Conservation (phyloP, 1,140 invertebrate species). For the Subanguina moxae region DNA sequence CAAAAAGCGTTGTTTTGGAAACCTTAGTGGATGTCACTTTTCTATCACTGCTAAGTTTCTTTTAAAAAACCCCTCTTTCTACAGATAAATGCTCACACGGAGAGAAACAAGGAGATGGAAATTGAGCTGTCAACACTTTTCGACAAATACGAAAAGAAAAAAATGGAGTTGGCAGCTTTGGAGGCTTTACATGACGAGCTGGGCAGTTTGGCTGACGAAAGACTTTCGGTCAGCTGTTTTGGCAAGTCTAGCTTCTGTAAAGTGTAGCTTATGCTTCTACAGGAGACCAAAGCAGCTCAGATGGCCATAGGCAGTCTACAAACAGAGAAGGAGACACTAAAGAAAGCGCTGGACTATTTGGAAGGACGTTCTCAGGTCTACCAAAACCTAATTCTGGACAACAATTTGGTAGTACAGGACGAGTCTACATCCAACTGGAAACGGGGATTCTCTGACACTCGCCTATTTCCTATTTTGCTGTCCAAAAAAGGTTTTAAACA, state of each 20-base stretch:
- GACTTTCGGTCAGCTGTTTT: slow-evolving; percentile 39
- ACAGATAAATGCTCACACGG: slow-evolving; percentile 37
- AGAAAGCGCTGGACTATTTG: slow-evolving; percentile 50
- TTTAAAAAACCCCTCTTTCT: slow-evolving; percentile 7
- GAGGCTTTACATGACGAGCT: slow-evolving; percentile 30
- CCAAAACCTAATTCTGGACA: slow-evolving; percentile 50
- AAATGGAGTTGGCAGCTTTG: slow-evolving; percentile 10
- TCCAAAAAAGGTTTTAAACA: no score
- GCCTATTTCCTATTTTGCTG: not conserved
- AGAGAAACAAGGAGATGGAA: slow-evolving; percentile 40
- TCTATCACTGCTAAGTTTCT: slow-evolving; percentile 4
- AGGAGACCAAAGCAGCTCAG: slow-evolving; percentile 22
- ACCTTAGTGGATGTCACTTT: no score
- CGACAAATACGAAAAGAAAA: slow-evolving; percentile 19
- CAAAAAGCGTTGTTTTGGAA: no score
- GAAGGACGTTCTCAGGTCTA: slow-evolving; percentile 52
- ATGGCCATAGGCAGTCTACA: slow-evolving; percentile 19
- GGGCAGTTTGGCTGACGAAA: slow-evolving; percentile 33
- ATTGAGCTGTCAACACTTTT: slow-evolving; percentile 29
- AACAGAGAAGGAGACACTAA: slow-evolving; percentile 51
- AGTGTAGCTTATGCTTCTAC: not conserved
- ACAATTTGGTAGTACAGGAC: slow-evolving; percentile 45
- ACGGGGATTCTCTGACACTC: slow-evolving; percentile 46
- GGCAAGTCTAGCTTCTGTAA: slow-evolving; percentile 27
- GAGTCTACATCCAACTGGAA: slow-evolving; percentile 44